Base-by-base conservation (phyloP, 2,113 vertebrate genomes). In the Colossoma macropomum region DNA sequence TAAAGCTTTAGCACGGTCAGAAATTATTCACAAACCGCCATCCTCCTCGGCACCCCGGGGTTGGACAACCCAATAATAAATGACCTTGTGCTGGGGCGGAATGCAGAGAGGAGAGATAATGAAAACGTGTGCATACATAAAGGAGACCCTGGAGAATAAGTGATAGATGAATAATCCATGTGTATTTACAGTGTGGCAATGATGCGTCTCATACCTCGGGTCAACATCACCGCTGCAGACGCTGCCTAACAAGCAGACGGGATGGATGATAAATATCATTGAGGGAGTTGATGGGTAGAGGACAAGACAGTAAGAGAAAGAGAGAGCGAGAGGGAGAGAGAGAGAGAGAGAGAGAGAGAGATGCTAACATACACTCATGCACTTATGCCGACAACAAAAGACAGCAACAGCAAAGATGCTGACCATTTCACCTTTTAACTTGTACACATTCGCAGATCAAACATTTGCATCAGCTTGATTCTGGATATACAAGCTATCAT, bases 91-190 rank as follows among this genome's bases (percentile, higher is more conserved):
- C 70, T 11, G 25, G 70, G 71, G 77, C 30, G 79, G 72, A 79
- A 85, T 70, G 83, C 60, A 62, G 74, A 73, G 66, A 84, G 68
- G 68, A 71, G 72, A 86, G 81, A 83, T 84, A 84, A 88, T 88
- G 87, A 88, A 88, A 85, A 79, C 54, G 69, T 66, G 65, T 84
- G 76, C 79, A 84, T 77, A 86, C 77, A 84, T 72, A 79, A 81
- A 85, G 62, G 50, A 72, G 72, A 77, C 82, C 79, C 79, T 45
- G 79, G 79, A 79, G 63, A 84, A 81, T 62, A 78, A 73, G 66
- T 86, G 81, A 80, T 81, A 84, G 78, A 84, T 87, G 84, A 88
- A 86, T 84, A 86, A 86, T 86, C 84, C 80, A 77, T 84, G 82
- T 82, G 82, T 84, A 88, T 88, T 84, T 84, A 81, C 83, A 84